phyloP scores from a whole-genome alignment of 2,113 vertebrate species.

The Salminus brasiliensis region DNA sequence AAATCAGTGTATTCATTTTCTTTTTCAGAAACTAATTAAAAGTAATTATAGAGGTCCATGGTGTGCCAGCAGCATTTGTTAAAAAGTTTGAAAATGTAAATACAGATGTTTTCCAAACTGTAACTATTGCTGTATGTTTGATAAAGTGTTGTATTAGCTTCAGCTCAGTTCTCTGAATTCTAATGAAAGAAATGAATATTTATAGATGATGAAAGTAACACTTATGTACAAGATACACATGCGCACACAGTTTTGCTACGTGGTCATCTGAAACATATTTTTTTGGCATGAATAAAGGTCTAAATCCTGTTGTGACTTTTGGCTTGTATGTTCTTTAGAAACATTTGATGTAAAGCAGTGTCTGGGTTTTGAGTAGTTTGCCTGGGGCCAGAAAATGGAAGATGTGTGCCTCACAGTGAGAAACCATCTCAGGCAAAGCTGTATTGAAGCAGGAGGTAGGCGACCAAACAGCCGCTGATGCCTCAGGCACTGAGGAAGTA shows the following conservation, averaged over 20 bases:
- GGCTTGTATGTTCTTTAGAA: not conserved
- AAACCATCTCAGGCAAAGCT: not conserved
- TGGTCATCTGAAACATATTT: slow-evolving; percentile 33
- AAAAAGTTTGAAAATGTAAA: not conserved
- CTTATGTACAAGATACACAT: not conserved
- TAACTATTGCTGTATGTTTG: slow-evolving; percentile 7
- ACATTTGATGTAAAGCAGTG: not conserved
- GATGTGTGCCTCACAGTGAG: not conserved
- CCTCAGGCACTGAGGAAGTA: not conserved
- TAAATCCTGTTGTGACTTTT: slow-evolving; percentile 15
- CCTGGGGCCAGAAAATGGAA: not conserved
- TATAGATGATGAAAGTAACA: slow-evolving; percentile 14
- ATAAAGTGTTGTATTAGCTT: slow-evolving; percentile 12
- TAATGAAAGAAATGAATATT: not conserved
- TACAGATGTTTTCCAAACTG: not conserved
- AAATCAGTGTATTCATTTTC: not conserved
- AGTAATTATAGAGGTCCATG: no score
- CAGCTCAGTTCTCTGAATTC: not conserved
- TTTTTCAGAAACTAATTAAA: not conserved
- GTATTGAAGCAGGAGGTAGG: not conserved
- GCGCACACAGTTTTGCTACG: slow-evolving; percentile 23
- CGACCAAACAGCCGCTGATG: not conserved
- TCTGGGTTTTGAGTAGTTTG: not conserved
- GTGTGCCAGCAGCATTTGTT: not conserved
- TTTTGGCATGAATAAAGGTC: slow-evolving; percentile 46